Conservation (phyloP, 2,888 invertebrate genomes). For the Ditylenchus weischeri region DNA sequence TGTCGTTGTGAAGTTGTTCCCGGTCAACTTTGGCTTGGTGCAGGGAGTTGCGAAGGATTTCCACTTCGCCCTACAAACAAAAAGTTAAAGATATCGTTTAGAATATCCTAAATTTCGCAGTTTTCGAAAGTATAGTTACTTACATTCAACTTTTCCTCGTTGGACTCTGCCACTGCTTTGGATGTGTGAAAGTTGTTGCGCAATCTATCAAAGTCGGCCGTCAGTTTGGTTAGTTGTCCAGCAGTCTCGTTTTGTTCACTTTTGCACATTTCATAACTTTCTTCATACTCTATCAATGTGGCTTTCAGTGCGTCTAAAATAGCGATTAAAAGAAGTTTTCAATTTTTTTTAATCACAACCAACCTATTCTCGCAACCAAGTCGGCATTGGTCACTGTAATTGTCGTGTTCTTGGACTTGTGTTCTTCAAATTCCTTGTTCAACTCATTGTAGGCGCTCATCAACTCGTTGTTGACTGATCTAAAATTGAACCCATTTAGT, state of each 20-base stretch:
- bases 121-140: too few species aligned
- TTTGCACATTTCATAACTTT: conserved; percentile 49
- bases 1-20: conserved; percentile 38
- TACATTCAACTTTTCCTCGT: conserved; percentile 8
- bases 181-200: conserved; percentile 29
- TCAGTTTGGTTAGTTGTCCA: conserved; percentile 38
- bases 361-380: conserved; percentile 16
- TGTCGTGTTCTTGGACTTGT: conserved; percentile 28
- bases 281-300: conserved; percentile 51
- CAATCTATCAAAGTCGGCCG: conserved; percentile 41
- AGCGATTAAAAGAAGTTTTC: conserved; percentile 17
- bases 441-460: conserved; percentile 46
- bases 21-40: conserved; percentile 40
- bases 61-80: conserved; percentile 41
- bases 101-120: not conserved
- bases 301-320: conserved; percentile 44
- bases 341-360: not conserved
- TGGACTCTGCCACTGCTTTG: conserved; percentile 12
- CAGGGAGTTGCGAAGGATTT: conserved; percentile 39
- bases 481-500: not conserved
- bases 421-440: conserved; percentile 43
- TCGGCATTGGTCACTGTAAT: conserved; percentile 12
- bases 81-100: not conserved
- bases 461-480: conserved; percentile 41
- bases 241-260: conserved; percentile 45